Percentiles rank a stretch among this genome's conserved stretches.
Evolutionary conservation across 2,797 vertebrate species (phyloP).

Genomic region (Myiothlypis chrysogaster): DNA sequence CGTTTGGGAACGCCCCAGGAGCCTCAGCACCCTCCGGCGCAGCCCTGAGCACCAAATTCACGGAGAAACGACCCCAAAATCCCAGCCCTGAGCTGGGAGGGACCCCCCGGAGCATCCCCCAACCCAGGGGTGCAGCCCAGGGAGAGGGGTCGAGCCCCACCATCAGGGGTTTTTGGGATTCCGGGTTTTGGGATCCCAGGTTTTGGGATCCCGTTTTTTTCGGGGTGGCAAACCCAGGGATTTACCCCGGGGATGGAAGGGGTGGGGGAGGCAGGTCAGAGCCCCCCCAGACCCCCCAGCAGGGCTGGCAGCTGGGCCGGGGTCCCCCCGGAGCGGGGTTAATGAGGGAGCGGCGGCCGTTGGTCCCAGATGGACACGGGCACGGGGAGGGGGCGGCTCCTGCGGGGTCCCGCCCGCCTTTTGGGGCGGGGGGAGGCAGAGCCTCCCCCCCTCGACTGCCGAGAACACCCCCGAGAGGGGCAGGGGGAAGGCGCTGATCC

Average conservation of each 20-base stretch:
- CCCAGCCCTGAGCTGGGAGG: not conserved
- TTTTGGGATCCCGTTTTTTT: no score
- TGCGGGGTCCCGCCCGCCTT: not conserved
- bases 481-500: fast-evolving
- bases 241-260: not conserved
- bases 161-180: no score
- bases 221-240: fast-evolving
- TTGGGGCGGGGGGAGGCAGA: not conserved
- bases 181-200: no score
- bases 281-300: not conserved
- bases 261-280: no score
- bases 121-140: fast-evolving
- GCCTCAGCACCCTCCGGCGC: not conserved
- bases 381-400: not conserved
- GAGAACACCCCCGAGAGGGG: not conserved
- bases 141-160: not conserved
- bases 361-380: constrained; percentile 7
- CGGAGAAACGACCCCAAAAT: not conserved
- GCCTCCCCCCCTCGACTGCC: not conserved
- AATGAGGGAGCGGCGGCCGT: constrained; percentile 31
- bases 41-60: not conserved
- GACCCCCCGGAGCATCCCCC: not conserved
- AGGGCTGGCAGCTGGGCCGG: constrained; percentile 38
- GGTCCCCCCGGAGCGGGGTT: constrained; percentile 1
- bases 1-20: not conserved